These are phyloP conservation scores for Oxyscelio sp. DNA, from an alignment of 2,888 invertebrate species.

Conservation along the genomic window DNA sequence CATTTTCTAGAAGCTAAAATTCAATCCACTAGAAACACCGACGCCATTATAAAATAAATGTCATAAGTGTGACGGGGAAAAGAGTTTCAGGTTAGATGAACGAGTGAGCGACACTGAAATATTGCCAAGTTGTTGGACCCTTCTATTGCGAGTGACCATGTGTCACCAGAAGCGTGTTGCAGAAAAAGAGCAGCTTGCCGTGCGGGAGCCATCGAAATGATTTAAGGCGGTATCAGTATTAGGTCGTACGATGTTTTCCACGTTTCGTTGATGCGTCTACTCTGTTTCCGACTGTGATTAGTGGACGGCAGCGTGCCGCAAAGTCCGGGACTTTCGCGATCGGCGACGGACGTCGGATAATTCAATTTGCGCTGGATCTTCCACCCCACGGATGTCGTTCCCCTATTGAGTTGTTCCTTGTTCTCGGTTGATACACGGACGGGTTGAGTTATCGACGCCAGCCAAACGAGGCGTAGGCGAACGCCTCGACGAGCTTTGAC, in stretches of 20 bases:
- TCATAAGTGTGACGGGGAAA: constrained; percentile 24
- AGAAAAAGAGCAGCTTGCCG: constrained; percentile 59
- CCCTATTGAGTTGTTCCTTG: constrained; percentile 76
- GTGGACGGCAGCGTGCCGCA: constrained; percentile 74
- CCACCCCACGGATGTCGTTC: constrained; percentile 70
- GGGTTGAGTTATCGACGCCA: constrained; percentile 83
- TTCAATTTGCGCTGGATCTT: constrained; percentile 83
- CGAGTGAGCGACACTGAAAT: constrained; percentile 57
- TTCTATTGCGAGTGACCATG: constrained; percentile 63
- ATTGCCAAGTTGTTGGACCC: constrained; percentile 46
- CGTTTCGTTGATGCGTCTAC: constrained; percentile 78
- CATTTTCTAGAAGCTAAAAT: background rate
- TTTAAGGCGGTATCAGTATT: constrained; percentile 78
- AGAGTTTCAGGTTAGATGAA: constrained; percentile 46
- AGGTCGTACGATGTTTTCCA: constrained; percentile 79
- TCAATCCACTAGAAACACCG: constrained; percentile 10
- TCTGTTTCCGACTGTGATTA: constrained; percentile 78
- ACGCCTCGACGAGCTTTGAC: constrained; percentile 81
- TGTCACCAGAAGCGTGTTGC: constrained; percentile 62
- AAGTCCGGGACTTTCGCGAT: constrained; percentile 76
- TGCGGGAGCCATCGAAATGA: constrained; percentile 78
- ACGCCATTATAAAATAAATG: constrained; percentile 41
- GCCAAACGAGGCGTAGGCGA: constrained; percentile 78
- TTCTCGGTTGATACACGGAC: constrained; percentile 71
- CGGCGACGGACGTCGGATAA: constrained; percentile 81